A percentile compares a stretch with the other conserved stretches of the same genome.
phyloP scores from a whole-genome alignment of 2,797 vertebrate species.

The Pseudochirops cupreus region DNA sequence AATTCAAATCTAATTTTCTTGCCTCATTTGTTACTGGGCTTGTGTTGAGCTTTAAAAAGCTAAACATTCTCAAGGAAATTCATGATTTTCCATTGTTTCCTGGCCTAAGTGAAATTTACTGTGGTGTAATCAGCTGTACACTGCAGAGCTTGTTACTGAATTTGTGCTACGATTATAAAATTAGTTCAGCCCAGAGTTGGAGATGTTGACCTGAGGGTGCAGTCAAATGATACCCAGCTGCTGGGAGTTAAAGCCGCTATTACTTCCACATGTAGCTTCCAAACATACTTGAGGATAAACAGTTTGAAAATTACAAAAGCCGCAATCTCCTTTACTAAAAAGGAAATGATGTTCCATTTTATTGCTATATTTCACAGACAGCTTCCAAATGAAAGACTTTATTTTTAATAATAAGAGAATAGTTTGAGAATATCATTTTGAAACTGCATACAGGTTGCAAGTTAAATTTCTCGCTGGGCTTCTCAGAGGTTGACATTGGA shows the following conservation, averaged over 20 bases:
- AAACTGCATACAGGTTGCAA: constrained; percentile 87
- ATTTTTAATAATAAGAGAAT: constrained; percentile 56
- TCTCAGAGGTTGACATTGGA: constrained; percentile 92
- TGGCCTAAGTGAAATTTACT: constrained; percentile 61
- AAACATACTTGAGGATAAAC: constrained; percentile 65
- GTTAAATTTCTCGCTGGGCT: constrained; percentile 89
- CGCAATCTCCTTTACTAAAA: constrained; percentile 72
- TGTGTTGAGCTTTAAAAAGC: constrained; percentile 44
- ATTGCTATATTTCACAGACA: constrained; percentile 70
- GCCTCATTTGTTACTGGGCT: constrained; percentile 25
- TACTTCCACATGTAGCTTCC: constrained; percentile 81
- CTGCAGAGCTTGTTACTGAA: constrained; percentile 65
- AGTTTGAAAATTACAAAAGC: constrained; percentile 72
- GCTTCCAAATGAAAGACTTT: constrained; percentile 46
- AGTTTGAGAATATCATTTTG: constrained; percentile 66
- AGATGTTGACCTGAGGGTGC: constrained; percentile 72
- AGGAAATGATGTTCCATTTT: constrained; percentile 63
- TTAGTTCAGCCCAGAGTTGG: constrained; percentile 73
- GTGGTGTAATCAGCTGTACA: constrained; percentile 60
- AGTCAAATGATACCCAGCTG: constrained; percentile 78
- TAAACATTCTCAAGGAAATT: constrained; percentile 50
- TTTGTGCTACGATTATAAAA: constrained; percentile 74
- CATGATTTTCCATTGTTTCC: constrained; percentile 55
- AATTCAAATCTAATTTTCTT: constrained; percentile 40
- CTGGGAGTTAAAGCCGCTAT: constrained; percentile 78